A percentile compares a stretch with the other conserved stretches of the same genome.
Evolutionary conservation across 2,797 vertebrate species (phyloP).

Genomic region (Notolepis coatsorum): DNA sequence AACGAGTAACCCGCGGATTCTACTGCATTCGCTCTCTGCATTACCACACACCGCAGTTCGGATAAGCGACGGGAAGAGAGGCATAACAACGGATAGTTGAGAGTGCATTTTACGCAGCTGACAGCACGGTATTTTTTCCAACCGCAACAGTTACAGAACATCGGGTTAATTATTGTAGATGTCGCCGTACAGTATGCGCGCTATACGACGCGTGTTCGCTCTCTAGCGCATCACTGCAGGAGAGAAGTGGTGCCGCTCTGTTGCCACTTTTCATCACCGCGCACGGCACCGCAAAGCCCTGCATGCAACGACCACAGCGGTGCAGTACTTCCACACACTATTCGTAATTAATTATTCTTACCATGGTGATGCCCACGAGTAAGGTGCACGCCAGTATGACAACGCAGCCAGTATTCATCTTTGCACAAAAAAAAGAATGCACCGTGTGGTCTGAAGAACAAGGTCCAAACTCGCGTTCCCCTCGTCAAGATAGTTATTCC

Average conservation of each 20-base stretch:
- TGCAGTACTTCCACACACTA: constrained; percentile 62
- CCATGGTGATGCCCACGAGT: constrained; percentile 77
- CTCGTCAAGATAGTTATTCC: constrained; percentile 71
- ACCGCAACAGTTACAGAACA: not conserved
- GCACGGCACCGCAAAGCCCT: constrained; percentile 37
- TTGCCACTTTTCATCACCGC: constrained; percentile 47
- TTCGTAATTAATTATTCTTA: constrained; percentile 74
- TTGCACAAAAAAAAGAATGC: constrained; percentile 65
- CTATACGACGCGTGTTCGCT: constrained; percentile 35
- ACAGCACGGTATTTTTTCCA: not conserved
- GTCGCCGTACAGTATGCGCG: constrained; percentile 19
- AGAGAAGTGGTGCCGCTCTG: constrained; percentile 34
- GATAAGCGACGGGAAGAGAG: constrained; percentile 12
- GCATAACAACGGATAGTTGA: constrained; percentile 15
- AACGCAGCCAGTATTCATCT: constrained; percentile 76
- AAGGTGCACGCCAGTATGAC: constrained; percentile 78
- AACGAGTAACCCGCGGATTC: constrained; percentile 30
- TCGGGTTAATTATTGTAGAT: constrained; percentile 32
- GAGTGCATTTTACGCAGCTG: constrained; percentile 53
- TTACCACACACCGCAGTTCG: constrained; percentile 51
- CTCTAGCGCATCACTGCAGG: constrained; percentile 50
- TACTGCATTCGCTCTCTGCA: constrained; percentile 59
- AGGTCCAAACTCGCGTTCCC: constrained; percentile 38
- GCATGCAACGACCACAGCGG: constrained; percentile 56
- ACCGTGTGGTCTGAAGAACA: constrained; percentile 15